These are phyloP conservation scores for Thalassophryne amazonica DNA, from an alignment of 2,797 vertebrate genomes.

Conservation along the genomic window DNA sequence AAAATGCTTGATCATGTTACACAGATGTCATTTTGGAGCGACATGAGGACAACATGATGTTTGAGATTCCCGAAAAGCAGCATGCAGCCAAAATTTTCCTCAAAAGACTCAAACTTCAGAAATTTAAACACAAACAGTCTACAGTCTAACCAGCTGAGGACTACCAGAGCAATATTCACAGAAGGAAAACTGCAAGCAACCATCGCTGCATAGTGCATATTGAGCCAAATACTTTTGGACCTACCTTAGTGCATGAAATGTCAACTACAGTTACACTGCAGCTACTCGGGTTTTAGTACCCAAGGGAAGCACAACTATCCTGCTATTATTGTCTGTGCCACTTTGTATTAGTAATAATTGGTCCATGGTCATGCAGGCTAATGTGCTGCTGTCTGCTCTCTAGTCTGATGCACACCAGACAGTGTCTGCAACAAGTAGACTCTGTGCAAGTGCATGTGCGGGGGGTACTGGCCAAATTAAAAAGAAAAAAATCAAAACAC, in stretches of 20 bases:
- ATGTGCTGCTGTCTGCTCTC: slow-evolving; percentile 13
- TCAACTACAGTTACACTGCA: slow-evolving; percentile 26
- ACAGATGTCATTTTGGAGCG: not conserved
- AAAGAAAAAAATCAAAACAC: too few species aligned
- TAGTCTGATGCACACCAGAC: not conserved
- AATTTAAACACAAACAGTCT: slow-evolving; percentile 8
- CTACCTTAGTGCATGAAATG: slow-evolving; percentile 24
- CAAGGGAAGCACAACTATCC: slow-evolving; percentile 18
- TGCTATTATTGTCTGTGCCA: slow-evolving; percentile 14
- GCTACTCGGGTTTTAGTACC: slow-evolving; percentile 23
- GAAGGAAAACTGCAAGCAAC: slow-evolving; percentile 7
- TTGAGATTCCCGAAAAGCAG: not conserved
- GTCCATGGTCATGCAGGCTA: slow-evolving; percentile 1
- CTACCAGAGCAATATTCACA: slow-evolving; percentile 15
- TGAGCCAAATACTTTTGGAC: slow-evolving; percentile 38
- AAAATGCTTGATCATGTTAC: not conserved
- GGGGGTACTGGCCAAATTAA: too few species aligned
- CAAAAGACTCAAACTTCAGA: not conserved
- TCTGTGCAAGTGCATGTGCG: not conserved
- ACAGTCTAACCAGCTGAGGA: slow-evolving; percentile 12
- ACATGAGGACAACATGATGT: not conserved
- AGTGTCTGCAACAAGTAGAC: slow-evolving; percentile 1
- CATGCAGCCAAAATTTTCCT: not conserved
- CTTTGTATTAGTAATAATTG: slow-evolving; percentile 10
- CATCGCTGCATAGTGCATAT: slow-evolving; percentile 46